These are phyloP conservation scores for Tetranychus truncatus DNA, from an alignment of 2,888 invertebrate genomes.

Conservation along the genomic window DNA sequence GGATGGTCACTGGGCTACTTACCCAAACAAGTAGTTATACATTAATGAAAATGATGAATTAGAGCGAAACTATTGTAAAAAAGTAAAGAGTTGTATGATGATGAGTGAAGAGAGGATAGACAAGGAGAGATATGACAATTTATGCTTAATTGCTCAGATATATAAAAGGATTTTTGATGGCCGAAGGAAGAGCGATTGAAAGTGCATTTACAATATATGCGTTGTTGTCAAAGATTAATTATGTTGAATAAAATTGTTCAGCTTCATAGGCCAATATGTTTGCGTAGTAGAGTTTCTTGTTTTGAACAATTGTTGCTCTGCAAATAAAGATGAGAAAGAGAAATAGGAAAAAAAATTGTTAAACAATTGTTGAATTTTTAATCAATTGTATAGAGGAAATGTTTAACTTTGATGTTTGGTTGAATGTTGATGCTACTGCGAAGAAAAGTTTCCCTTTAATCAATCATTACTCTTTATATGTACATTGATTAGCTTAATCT, in stretches of 20 bases:
- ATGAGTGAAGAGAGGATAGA: not conserved
- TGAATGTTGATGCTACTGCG: no score
- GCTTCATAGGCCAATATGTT: conserved; percentile 12
- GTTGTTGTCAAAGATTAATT: not conserved
- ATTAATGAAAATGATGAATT: not conserved
- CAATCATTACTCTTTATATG: no score
- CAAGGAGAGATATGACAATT: not conserved
- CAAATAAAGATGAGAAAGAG: not conserved
- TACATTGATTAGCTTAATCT: no score
- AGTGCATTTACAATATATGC: not conserved
- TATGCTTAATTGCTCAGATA: not conserved
- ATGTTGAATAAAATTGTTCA: conserved; percentile 8
- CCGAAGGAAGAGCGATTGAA: not conserved
- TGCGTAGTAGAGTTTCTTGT: conserved; percentile 11
- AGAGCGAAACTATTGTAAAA: not conserved
- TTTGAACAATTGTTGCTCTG: conserved; percentile 15
- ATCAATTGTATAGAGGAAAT: not conserved
- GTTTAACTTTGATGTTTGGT: not conserved
- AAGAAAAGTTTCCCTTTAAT: no score
- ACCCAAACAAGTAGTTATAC: not conserved
- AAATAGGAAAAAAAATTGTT: not conserved
- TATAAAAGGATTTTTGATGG: not conserved
- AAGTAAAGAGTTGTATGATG: not conserved
- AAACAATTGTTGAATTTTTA: not conserved
- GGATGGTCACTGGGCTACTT: not conserved